Evolutionary conservation across 2,888 invertebrate species (phyloP).

Genomic region (Dolomedes plantarius): DNA sequence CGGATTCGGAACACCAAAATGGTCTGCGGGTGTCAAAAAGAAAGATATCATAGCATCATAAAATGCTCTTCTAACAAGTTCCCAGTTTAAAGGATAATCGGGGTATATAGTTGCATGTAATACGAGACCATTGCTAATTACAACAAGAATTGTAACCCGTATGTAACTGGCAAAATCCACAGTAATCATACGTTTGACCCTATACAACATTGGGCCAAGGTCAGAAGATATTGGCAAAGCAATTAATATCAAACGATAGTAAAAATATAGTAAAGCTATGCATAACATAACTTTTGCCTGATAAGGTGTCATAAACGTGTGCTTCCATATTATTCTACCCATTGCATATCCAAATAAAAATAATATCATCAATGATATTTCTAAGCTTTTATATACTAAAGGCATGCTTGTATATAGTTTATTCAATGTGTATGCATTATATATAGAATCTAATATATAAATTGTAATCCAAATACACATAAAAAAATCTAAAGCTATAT

Average conservation of each 20-base stretch:
- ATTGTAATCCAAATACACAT: conserved; percentile 75
- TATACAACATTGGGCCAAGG: conserved; percentile 78
- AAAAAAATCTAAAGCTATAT: conserved; percentile 75
- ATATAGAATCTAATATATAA: conserved; percentile 58
- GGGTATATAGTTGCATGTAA: conserved; percentile 78
- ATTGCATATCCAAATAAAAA: conserved; percentile 75
- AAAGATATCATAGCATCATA: conserved; percentile 77
- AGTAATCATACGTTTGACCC: conserved; percentile 77
- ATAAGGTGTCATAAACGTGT: conserved; percentile 73
- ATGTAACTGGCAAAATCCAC: conserved; percentile 76
- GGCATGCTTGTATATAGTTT: conserved; percentile 72
- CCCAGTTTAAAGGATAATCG: conserved; percentile 76
- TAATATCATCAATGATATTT: conserved; percentile 73
- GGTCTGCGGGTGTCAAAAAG: conserved; percentile 76
- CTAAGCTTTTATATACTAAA: conserved; percentile 73
- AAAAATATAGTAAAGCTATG: conserved; percentile 78
- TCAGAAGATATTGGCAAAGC: conserved; percentile 78
- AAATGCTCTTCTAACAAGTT: conserved; percentile 75
- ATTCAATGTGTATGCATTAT: conserved; percentile 10
- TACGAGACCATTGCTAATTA: conserved; percentile 76
- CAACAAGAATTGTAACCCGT: conserved; percentile 76
- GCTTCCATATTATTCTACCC: conserved; percentile 74
- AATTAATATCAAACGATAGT: conserved; percentile 78
- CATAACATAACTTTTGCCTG: conserved; percentile 76
- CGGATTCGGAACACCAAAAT: conserved; percentile 27